phyloP scores from a whole-genome alignment of 1,140 invertebrate genomes.

The Gonatopus flavifemur region DNA sequence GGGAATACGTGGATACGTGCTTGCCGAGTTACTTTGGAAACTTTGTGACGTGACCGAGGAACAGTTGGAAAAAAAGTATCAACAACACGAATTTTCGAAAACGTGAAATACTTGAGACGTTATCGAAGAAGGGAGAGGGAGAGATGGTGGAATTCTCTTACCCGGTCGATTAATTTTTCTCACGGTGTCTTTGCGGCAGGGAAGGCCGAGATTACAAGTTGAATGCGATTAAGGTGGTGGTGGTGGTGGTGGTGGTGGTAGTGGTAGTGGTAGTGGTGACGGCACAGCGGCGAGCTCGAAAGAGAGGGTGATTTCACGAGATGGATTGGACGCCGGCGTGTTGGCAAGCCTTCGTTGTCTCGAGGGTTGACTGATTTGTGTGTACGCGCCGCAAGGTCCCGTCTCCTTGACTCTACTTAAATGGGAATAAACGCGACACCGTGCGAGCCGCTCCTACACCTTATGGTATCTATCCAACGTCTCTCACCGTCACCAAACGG shows the following conservation, averaged over 20 bases:
- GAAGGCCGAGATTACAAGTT: constrained; percentile 2
- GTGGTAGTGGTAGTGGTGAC: constrained; percentile 20
- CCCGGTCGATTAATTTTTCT: no score
- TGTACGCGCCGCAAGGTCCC: constrained; percentile 40
- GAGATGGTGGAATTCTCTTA: background rate
- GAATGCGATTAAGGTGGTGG: constrained; percentile 1
- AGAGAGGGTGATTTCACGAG: constrained; percentile 38
- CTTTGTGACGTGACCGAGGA: no score
- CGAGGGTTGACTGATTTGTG: constrained; percentile 49
- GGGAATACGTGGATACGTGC: no score
- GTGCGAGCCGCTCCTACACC: constrained; percentile 21
- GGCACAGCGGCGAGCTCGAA: constrained; percentile 5
- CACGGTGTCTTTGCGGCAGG: constrained; percentile 30
- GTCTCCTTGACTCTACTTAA: constrained; percentile 48
- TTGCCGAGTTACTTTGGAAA: no score
- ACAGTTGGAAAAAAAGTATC: no score
- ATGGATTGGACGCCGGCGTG: constrained; percentile 38
- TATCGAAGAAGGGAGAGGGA: background rate
- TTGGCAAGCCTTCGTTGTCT: constrained; percentile 25
- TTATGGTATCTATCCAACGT: no score
- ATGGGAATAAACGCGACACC: constrained; percentile 47
- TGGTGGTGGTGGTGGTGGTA: constrained; percentile 17
- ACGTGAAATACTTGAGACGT: no score
- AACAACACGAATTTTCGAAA: no score
- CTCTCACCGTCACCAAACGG: constrained; percentile 1